phyloP scores from a whole-genome alignment of 2,113 vertebrate genomes.

The Nothoprocta perdicaria region DNA sequence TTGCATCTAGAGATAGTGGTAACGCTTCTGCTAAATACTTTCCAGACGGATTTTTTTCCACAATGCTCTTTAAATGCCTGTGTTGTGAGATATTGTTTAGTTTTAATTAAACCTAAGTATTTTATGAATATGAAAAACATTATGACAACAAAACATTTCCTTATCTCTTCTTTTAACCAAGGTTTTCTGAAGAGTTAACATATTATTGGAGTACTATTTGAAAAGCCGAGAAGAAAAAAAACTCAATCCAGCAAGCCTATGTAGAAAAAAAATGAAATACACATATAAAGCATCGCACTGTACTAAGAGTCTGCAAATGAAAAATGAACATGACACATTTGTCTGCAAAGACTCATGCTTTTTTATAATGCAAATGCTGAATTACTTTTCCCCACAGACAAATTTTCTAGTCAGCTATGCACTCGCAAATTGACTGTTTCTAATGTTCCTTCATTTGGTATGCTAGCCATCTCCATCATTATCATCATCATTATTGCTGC shows the following conservation, averaged over 20 bases:
- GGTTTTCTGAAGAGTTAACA: background rate
- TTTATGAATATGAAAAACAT: background rate
- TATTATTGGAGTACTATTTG: background rate
- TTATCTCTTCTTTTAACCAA: background rate
- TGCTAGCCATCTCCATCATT: background rate
- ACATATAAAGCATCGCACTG: background rate
- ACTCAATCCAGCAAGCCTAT: background rate
- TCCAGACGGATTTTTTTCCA: background rate
- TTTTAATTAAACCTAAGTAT: background rate
- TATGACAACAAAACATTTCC: background rate
- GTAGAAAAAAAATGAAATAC: background rate
- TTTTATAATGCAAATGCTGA: background rate
- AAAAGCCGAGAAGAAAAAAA: background rate
- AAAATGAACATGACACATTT: background rate
- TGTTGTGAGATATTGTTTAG: background rate
- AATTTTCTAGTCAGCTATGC: background rate
- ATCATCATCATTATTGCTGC: background rate
- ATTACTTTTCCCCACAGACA: background rate
- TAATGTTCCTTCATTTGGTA: background rate
- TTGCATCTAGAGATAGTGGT: background rate
- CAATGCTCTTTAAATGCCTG: background rate
- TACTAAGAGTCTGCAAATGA: background rate
- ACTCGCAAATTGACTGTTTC: background rate
- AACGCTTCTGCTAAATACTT: background rate
- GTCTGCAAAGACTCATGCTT: background rate